Evolutionary conservation across 2,113 vertebrate genomes (phyloP).

Genomic region (Platichthys flesus): DNA sequence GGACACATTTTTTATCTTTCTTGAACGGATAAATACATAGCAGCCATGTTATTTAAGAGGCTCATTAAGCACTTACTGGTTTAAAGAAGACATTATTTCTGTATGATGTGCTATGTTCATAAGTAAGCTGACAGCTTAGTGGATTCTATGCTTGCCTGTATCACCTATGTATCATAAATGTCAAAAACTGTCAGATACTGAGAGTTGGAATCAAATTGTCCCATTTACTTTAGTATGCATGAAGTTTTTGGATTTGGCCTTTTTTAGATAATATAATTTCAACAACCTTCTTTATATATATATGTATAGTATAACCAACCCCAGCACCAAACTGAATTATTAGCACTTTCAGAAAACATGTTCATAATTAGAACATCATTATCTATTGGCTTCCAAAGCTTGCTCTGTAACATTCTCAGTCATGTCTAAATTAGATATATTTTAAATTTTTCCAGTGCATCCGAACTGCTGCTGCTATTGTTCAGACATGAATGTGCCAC

Average conservation of each 20-base stretch:
- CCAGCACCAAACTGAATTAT: no score
- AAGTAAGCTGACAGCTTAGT: not conserved
- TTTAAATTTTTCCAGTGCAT: constrained; percentile 2
- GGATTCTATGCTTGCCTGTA: not conserved
- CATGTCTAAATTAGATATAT: not conserved
- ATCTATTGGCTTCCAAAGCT: not conserved
- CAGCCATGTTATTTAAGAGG: constrained; percentile 47
- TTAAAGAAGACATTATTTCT: constrained; percentile 31
- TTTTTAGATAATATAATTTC: not conserved
- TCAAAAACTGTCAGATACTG: constrained; percentile 1
- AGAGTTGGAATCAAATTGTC: not conserved
- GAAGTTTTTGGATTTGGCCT: not conserved
- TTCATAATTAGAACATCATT: not conserved
- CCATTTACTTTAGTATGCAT: not conserved
- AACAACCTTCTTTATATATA: not conserved
- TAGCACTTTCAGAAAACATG: not conserved
- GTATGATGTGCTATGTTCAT: constrained; percentile 26
- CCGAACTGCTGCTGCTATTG: not conserved
- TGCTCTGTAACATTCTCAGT: not conserved
- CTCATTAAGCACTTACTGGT: constrained; percentile 51
- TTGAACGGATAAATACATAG: constrained; percentile 44
- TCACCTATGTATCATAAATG: not conserved
- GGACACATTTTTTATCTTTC: constrained; percentile 23
- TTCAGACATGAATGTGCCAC: not conserved
- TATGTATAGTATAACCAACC: no score